Evolutionary conservation across 2,797 vertebrate genomes (phyloP), one percentile per base, ranked within the genome.

Genomic region (Rhynchonycteris naso): DNA sequence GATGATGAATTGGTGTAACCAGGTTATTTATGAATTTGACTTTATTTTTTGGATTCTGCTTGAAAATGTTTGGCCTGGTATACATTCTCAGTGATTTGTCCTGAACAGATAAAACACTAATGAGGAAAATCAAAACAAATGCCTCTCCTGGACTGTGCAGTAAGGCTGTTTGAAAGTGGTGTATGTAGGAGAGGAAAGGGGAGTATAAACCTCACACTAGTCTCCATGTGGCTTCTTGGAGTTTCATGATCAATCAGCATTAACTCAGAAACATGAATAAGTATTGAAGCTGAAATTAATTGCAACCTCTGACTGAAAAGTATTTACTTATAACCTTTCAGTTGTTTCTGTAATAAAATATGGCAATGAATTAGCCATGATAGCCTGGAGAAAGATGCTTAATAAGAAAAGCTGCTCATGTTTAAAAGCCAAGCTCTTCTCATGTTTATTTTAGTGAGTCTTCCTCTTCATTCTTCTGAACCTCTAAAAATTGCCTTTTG

Each of bases 51-150:
- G 13, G 76, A 14, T 91, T 30, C 3, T 92, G 85, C 95, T 97
- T 93, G 93, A 80, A 96, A 94, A 86, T 90, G 35, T 84, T 97
- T 50, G 90, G 71, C 87, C 97, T 97, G 97, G 69, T 97, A 79
- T 47, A 9, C 74, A 9, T 97, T 98, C 5, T 0, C 90, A 56
- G 54, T 84, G 95, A 97, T 97, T 98, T 97, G 95, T 97, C 90
- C 91, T 97, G 97, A 97, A 80, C 91, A 84, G 96, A 97, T 97
- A 97, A 97, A 98, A 97, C 97, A 92, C 95, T 98, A 98, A 97
- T 96, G 96, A 97, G 80, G 47, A 89, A 96, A 97, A 98, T 97
- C 93, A 96, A 97, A 98, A 98, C 88, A 96, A 97, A 98, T 98
- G 88, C 90, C 95, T 96, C 85, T 91, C 88, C 75, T 74, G 82